Evolutionary conservation across 2,888 invertebrate species (phyloP), one percentile per base, ranked within the genome.

Genomic region (Ethmia dodecea): DNA sequence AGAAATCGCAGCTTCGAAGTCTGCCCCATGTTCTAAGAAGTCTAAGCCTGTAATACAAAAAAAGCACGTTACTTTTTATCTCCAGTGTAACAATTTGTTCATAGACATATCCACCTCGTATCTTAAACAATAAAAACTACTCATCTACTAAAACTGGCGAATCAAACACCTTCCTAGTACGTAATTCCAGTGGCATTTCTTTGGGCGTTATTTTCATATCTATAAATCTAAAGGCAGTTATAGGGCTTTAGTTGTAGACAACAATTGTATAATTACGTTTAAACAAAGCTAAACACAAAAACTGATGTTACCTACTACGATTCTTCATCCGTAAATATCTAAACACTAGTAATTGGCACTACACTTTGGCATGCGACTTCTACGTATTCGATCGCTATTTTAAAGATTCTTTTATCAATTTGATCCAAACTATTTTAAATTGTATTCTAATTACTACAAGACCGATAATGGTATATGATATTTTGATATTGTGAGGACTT

Each of bases 21-120:
- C 91, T 60, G 91, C 91, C 49, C 91, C 91, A 86, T 91, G 90
- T 65, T 91, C 91, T 68, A 91, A 88, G 72, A 92, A 92, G 76
- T 92, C 92, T 81, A 92, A 86, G 80, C 92, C 92, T 92, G 81
- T 54, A 87, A 73, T 25, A 35, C 38, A 38, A 35, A 40, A 16
- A 12, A 26, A 10, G 12, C 26, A 22, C n/a, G n/a, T 22, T 22
- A 22, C 22, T n/a, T 8, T 22, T 22, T 9, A 22, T 22, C 8
- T 22, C n/a, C 8, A n/a, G 3, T 1, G 9, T n/a, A n/a, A n/a
- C n/a, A n/a, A n/a, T n/a, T n/a, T n/a, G n/a, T n/a, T n/a, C n/a
- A n/a, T n/a, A n/a, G n/a, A n/a, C n/a, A n/a, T n/a, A n/a, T n/a
- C n/a, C n/a, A n/a, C n/a, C n/a, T n/a, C n/a, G n/a, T n/a, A n/a